Conservation (phyloP, 37 sponge, comb jelly and placozoan genomes). For the Tethya wilhelma region DNA sequence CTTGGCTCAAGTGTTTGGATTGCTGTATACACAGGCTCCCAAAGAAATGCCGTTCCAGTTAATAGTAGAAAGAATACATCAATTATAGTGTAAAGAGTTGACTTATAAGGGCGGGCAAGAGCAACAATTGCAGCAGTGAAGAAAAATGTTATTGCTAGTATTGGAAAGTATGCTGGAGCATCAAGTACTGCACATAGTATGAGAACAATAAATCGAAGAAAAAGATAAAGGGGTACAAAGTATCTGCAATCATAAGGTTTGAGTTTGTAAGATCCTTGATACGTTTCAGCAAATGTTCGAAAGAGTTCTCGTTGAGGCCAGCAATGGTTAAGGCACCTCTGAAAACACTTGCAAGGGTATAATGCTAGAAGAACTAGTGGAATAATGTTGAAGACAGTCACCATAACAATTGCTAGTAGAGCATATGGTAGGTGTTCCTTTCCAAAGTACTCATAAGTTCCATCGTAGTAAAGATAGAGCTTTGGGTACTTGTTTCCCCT, state of each 20-base stretch:
- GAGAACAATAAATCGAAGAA: not conserved
- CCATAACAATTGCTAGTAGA: constrained; percentile 18
- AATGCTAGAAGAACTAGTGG: constrained; percentile 49
- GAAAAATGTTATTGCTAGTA: too few relatives aligned
- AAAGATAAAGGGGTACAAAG: constrained; percentile 54
- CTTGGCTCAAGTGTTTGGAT: too few relatives aligned
- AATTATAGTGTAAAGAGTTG: too few relatives aligned
- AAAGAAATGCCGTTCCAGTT: too few relatives aligned
- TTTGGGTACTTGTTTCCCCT: not conserved
- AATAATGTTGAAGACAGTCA: constrained; percentile 16
- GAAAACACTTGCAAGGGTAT: constrained; percentile 16
- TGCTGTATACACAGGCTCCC: too few relatives aligned
- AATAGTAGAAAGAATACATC: too few relatives aligned
- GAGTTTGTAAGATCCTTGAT: constrained; percentile 63
- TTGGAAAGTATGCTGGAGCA: too few relatives aligned
- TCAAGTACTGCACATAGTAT: not conserved
- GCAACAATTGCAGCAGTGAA: too few relatives aligned
- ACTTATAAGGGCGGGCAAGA: too few relatives aligned
- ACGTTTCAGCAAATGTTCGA: constrained; percentile 39
- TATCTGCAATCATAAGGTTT: constrained; percentile 35
- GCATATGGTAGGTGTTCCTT: not conserved
- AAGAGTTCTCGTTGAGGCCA: not conserved
- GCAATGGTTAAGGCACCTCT: not conserved
- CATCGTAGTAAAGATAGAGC: constrained; percentile 1
- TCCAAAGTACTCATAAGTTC: not conserved